A percentile compares a stretch with the other conserved stretches of the same genome.
These are phyloP conservation scores for Botia kubotai DNA, from an alignment of 2,797 vertebrate species.

Conservation along the genomic window DNA sequence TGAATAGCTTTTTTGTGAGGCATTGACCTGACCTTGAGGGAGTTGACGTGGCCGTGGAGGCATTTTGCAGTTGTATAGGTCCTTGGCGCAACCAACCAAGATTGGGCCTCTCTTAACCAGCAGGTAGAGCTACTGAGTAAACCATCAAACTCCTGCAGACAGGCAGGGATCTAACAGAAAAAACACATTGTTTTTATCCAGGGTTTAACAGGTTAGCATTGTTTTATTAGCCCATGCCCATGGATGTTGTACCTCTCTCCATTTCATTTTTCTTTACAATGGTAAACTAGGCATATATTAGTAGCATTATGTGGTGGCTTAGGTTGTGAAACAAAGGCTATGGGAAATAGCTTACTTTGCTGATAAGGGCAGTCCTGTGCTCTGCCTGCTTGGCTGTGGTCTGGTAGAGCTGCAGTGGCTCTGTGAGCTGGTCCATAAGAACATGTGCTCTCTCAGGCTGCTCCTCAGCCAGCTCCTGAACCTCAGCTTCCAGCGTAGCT, in stretches of 20 bases:
- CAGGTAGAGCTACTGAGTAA: constrained; percentile 76
- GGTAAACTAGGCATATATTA: too few relatives aligned
- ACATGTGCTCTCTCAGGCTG: constrained; percentile 83
- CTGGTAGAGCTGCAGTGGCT: constrained; percentile 88
- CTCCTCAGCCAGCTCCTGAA: constrained; percentile 89
- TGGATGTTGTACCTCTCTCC: not conserved
- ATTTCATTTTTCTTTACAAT: too few relatives aligned
- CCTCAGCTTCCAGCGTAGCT: constrained; percentile 87
- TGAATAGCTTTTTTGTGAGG: not conserved
- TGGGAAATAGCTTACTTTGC: constrained; percentile 79
- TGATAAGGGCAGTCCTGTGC: constrained; percentile 86
- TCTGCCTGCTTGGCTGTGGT: constrained; percentile 85
- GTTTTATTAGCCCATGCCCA: too few relatives aligned
- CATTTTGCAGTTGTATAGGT: constrained; percentile 80
- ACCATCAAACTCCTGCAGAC: constrained; percentile 87
- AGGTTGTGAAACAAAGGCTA: not conserved
- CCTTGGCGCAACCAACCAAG: constrained; percentile 77
- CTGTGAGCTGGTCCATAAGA: constrained; percentile 89
- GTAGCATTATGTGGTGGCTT: not conserved
- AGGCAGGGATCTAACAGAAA: constrained; percentile 81
- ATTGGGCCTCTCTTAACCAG: constrained; percentile 85
- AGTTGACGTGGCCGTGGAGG: constrained; percentile 78
- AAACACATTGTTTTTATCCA: not conserved
- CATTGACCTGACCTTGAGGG: constrained; percentile 81
- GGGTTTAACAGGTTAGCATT: not conserved